Evolutionary conservation across 2,113 vertebrate genomes (phyloP).

Genomic region (Microcebus griseorufus): DNA sequence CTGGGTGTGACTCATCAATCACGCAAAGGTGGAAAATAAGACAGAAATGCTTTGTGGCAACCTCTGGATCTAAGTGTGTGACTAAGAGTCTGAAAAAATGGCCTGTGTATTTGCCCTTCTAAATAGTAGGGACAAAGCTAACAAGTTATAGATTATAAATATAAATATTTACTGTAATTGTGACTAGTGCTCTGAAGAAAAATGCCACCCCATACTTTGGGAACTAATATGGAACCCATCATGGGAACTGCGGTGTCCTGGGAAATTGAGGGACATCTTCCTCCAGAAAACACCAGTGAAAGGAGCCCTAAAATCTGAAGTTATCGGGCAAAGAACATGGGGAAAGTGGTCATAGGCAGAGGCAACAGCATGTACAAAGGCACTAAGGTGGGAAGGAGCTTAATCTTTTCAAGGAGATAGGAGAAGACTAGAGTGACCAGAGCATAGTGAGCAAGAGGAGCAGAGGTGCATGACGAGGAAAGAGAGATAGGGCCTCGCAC

Average conservation of each 20-base stretch:
- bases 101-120: neutral
- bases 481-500: neutral
- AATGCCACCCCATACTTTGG: neutral
- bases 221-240: neutral
- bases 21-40: too few species aligned
- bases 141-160: neutral
- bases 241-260: neutral
- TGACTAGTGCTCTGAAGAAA: neutral
- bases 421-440: neutral
- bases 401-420: neutral
- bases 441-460: neutral
- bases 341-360: neutral
- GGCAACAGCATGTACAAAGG: neutral
- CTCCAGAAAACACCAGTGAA: neutral
- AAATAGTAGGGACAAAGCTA: neutral
- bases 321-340: neutral
- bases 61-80: neutral
- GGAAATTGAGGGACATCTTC: neutral
- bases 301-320: too few species aligned
- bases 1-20: neutral
- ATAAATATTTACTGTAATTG: neutral
- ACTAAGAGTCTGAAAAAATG: neutral
- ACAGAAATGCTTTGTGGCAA: neutral
- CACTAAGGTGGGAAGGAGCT: neutral
- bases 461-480: rapidly evolving